phyloP scores from a whole-genome alignment of 2,797 vertebrate species.

The Bovichtus variegatus region DNA sequence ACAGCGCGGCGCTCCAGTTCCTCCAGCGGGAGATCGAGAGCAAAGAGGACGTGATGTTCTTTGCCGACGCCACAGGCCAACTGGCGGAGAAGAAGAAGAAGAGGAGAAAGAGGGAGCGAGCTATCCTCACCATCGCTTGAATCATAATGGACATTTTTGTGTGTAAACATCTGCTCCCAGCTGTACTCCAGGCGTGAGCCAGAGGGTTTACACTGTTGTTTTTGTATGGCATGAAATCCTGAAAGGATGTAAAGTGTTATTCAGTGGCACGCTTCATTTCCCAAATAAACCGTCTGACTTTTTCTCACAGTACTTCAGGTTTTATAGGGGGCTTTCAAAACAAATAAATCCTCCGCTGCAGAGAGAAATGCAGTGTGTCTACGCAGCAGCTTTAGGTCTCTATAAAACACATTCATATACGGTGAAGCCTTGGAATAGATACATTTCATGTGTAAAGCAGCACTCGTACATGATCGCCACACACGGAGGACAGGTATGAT shows the following conservation, averaged over 20 bases:
- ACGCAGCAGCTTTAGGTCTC: constrained; percentile 33
- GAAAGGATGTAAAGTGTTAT: constrained; percentile 43
- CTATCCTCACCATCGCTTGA: constrained; percentile 89
- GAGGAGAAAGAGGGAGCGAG: constrained; percentile 91
- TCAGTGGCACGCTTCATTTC: constrained; percentile 47
- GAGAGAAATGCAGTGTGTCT: constrained; percentile 14
- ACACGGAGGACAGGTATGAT: constrained; percentile 59
- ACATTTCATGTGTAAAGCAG: constrained; percentile 25
- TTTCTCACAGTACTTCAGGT: constrained; percentile 51
- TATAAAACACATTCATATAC: constrained; percentile 42
- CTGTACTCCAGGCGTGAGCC: no score
- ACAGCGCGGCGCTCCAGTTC: constrained; percentile 92
- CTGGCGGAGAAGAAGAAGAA: constrained; percentile 91
- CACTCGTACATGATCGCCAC: constrained; percentile 17
- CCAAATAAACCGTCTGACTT: constrained; percentile 69
- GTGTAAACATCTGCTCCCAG: not conserved
- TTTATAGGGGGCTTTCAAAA: constrained; percentile 49
- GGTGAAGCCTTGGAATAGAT: constrained; percentile 26
- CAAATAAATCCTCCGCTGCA: constrained; percentile 49
- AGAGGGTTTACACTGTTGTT: constrained; percentile 13
- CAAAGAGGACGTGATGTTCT: constrained; percentile 94
- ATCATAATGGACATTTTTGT: constrained; percentile 22
- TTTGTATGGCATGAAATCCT: constrained; percentile 38
- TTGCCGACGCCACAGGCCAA: constrained; percentile 91
- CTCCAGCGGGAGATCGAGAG: constrained; percentile 94